Base-by-base conservation (phyloP, 2,888 invertebrate genomes). In the Erebia epiphron region DNA sequence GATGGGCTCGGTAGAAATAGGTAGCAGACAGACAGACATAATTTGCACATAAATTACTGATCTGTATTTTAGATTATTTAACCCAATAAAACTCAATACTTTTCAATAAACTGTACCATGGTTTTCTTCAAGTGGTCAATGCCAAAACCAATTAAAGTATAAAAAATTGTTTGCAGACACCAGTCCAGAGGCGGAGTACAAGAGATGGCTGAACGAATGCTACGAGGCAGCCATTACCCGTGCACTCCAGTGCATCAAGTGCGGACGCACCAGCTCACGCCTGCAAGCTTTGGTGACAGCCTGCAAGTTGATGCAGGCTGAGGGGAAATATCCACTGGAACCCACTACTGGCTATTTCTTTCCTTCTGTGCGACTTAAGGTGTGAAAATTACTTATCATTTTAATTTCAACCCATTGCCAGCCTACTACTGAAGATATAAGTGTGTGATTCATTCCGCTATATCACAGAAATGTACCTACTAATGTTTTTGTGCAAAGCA, bases 221-320 rank as follows among this genome's bases (percentile, higher is more conserved):
- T 98, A 97, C 80, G 95, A 96, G 72, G 94, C 96, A 75, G 93
- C 95, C 0, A 94, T 95, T 82, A 85, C 89, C 1, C 94, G 95
- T 67, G 89, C 95, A 26, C 80, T 96, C 54, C 87, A 91, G 35
- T 94, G 95, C 69, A 90, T 97, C 69, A 90, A 91, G 43, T 87
- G 90, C 26, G 94, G 94, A 7, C 92, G 94, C 74, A 84, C 87
- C 5, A 85, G 83, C 67, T 94, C 95, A 13, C 93, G 94, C 64
- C 86, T 93, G 8, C 95, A 95, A 86, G 96, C 96, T 0, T 88
- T 98, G 4, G 94, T 95, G 1, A 96, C 96, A 0, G 94, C 96
- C 64, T 95, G 97, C 94, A 96, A 96, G 81, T 86, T 97, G 69
- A 89, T 98, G 78, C 94, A 95, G 58, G 94, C 94, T 69, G 97